Conservation (phyloP, 2,888 invertebrate species). For the Sabellastarte sp. region DNA sequence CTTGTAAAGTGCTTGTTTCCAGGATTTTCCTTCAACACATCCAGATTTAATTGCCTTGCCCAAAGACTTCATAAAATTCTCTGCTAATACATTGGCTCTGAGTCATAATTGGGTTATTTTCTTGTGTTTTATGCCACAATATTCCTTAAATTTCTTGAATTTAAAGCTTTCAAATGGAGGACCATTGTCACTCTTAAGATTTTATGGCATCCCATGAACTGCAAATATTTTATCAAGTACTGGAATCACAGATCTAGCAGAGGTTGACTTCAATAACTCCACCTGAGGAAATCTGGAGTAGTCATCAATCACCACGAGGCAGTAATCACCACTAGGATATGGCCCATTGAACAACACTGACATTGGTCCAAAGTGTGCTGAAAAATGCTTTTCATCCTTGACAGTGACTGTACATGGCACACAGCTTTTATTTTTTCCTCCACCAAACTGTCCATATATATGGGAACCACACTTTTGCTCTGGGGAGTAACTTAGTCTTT, state of each 20-base stretch:
- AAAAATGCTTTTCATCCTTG: too few species aligned
- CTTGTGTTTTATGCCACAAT: slow-evolving; percentile 26
- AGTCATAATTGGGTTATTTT: slow-evolving; percentile 21
- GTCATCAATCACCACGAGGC: slow-evolving; percentile 30
- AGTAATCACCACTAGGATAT: slow-evolving; percentile 19
- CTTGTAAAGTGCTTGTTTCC: slow-evolving; percentile 7
- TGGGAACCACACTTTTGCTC: slow-evolving; percentile 36
- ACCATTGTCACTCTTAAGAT: slow-evolving; percentile 5
- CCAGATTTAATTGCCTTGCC: slow-evolving; percentile 7
- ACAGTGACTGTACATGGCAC: slow-evolving; percentile 20
- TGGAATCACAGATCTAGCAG: slow-evolving; percentile 22
- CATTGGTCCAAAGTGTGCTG: too few species aligned
- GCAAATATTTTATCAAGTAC: slow-evolving; percentile 18
- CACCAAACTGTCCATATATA: slow-evolving; percentile 27
- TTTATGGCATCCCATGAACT: not conserved
- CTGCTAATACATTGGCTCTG: slow-evolving; percentile 5
- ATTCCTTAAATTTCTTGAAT: slow-evolving; percentile 25
- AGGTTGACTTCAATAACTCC: slow-evolving; percentile 18
- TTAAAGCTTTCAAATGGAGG: slow-evolving; percentile 20
- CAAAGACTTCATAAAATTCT: slow-evolving; percentile 9
- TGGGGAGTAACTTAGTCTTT: slow-evolving; percentile 29
- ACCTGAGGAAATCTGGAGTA: slow-evolving; percentile 28
- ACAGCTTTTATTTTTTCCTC: slow-evolving; percentile 10
- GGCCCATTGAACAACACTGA: too few species aligned
- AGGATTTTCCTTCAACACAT: not conserved